Percentiles rank a stretch among this genome's conserved stretches.
phyloP scores from a whole-genome alignment of 2,113 vertebrate genomes.

The Dryoscopus gambensis region DNA sequence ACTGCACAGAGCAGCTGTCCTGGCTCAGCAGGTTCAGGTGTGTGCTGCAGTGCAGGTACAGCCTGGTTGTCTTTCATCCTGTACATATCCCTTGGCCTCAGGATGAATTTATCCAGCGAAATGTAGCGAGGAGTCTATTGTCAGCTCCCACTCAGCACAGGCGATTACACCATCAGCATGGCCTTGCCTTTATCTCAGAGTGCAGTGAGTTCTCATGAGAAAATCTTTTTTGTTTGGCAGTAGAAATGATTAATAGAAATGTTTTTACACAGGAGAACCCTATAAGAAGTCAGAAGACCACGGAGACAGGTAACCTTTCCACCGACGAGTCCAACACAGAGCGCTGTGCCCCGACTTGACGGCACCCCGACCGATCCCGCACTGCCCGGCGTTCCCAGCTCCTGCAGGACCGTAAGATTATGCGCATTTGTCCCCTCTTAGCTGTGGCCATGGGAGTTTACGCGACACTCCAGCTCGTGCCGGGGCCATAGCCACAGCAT shows the following conservation, averaged over 20 bases:
- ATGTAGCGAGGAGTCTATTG: accelerated
- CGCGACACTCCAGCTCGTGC: accelerated
- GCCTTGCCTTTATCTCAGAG: neutral
- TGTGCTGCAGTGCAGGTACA: neutral
- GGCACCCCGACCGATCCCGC: neutral
- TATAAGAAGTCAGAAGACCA: neutral
- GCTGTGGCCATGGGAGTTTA: neutral
- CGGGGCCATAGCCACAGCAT: accelerated
- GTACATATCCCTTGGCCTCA: neutral
- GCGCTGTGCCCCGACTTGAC: accelerated
- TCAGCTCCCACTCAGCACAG: neutral
- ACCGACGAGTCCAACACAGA: accelerated
- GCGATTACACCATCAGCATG: neutral
- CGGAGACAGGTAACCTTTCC: neutral
- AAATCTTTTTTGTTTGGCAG: neutral
- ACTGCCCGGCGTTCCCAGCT: neutral
- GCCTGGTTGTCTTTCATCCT: neutral
- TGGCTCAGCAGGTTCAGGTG: accelerated
- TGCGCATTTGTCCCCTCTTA: accelerated
- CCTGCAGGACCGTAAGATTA: neutral
- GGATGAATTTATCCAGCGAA: neutral
- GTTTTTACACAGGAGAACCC: neutral
- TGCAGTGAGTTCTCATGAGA: neutral
- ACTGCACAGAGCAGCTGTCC: neutral
- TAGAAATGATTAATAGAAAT: neutral